phyloP scores from a whole-genome alignment of 1,140 invertebrate genomes.

The Meloidogyne exigua region DNA sequence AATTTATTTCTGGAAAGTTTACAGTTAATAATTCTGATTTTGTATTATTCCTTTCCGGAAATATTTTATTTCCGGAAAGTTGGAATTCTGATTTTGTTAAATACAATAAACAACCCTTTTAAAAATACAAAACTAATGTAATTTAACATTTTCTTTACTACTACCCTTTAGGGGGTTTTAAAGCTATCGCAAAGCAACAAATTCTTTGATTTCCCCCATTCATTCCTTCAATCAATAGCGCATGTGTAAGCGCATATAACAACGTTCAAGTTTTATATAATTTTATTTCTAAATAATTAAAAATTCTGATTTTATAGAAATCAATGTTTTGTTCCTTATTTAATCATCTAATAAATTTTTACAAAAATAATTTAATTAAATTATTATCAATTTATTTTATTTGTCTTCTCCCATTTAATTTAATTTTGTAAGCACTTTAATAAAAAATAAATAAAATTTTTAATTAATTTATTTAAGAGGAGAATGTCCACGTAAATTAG shows the following conservation, averaged over 20 bases:
- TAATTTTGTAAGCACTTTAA: neutral
- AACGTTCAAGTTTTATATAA: neutral
- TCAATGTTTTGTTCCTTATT: neutral
- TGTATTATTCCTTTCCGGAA: neutral
- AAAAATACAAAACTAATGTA: too few relatives aligned
- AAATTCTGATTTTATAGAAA: neutral
- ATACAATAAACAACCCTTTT: too few relatives aligned
- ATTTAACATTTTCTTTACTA: too few relatives aligned
- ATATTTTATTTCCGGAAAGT: neutral
- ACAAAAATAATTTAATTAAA: neutral
- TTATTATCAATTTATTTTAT: neutral
- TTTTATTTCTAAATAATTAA: neutral
- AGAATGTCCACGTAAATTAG: slow-evolving; percentile 41
- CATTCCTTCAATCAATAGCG: neutral
- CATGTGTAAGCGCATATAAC: neutral
- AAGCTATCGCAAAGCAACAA: neutral
- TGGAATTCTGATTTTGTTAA: neutral
- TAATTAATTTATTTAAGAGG: slow-evolving; percentile 17
- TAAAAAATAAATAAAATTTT: neutral
- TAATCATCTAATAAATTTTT: too few relatives aligned
- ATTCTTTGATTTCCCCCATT: neutral
- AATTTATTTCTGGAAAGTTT: neutral
- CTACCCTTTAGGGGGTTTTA: neutral
- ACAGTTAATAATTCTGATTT: neutral
- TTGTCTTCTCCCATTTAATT: too few relatives aligned